phyloP scores from a whole-genome alignment of 2,113 vertebrate genomes.

The Semicossyphus pulcher region DNA sequence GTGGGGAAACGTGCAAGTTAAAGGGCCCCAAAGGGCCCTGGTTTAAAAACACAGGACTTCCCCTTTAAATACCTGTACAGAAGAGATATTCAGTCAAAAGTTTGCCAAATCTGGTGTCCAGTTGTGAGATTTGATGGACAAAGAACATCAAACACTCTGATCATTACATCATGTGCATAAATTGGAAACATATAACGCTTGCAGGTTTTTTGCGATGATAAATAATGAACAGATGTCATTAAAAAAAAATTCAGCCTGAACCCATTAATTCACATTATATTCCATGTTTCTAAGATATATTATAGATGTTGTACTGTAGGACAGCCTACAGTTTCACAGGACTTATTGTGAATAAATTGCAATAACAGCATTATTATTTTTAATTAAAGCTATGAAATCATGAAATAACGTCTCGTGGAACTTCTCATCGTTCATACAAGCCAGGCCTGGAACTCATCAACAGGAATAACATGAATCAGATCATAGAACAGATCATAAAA shows the following conservation, averaged over 20 bases:
- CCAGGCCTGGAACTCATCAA: slow-evolving; percentile 29
- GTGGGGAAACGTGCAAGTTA: too few species aligned
- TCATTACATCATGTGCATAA: neutral
- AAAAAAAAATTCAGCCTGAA: neutral
- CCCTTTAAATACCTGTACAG: neutral
- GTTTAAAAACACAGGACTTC: too few species aligned
- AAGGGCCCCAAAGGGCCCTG: too few species aligned
- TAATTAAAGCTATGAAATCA: too few species aligned
- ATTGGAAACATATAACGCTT: neutral
- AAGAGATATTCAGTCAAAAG: neutral
- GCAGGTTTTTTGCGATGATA: neutral
- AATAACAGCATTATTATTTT: too few species aligned
- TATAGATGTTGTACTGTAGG: too few species aligned
- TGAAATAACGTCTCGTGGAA: neutral
- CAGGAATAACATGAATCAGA: neutral
- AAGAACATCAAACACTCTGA: neutral
- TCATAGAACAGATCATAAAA: slow-evolving; percentile 9
- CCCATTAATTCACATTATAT: neutral
- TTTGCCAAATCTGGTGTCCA: slow-evolving; percentile 1
- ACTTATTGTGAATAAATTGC: too few species aligned
- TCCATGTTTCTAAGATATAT: too few species aligned
- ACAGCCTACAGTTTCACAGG: too few species aligned
- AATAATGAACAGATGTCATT: neutral
- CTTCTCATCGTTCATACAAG: too few species aligned
- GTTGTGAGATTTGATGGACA: neutral